Evolutionary conservation across 2,797 vertebrate species (phyloP).

Genomic region (Alfaro cultratus): DNA sequence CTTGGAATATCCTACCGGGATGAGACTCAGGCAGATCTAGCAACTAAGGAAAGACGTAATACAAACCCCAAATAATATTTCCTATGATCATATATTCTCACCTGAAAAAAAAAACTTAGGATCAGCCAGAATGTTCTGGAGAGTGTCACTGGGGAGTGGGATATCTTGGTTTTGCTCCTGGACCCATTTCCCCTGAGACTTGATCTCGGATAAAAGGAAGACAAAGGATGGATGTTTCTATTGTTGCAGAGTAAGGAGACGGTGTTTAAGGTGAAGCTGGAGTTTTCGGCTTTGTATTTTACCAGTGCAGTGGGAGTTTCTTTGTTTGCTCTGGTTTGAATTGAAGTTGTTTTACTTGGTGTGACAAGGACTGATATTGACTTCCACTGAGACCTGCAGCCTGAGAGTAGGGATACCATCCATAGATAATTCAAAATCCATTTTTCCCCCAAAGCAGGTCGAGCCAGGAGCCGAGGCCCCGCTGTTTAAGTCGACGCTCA

Average conservation of each 20-base stretch:
- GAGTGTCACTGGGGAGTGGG: not conserved
- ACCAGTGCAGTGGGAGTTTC: conserved; percentile 24
- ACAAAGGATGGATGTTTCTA: not conserved
- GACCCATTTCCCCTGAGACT: not conserved
- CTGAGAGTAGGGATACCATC: conserved; percentile 37
- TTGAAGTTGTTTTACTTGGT: conserved; percentile 47
- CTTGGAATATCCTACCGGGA: not conserved
- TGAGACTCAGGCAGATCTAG: not conserved
- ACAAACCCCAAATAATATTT: not conserved
- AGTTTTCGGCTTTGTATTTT: conserved; percentile 23
- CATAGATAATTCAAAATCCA: conserved; percentile 47
- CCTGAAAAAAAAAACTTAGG: not conserved
- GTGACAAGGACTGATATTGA: conserved; percentile 48
- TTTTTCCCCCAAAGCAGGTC: conserved; percentile 6
- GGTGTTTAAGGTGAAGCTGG: conserved; percentile 11
- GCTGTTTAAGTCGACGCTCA: conserved; percentile 45
- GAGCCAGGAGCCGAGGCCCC: conserved; percentile 4
- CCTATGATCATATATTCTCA: not conserved
- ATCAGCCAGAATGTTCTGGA: not conserved
- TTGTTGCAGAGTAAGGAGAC: not conserved
- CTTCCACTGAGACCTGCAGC: conserved; percentile 31
- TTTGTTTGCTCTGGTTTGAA: conserved; percentile 49
- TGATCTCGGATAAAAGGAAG: not conserved
- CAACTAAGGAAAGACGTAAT: not conserved
- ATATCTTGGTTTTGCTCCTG: not conserved